Conservation (phyloP, 30 jellyfish, hydroid and myxozoan genomes). For the Hydractinia echinata region DNA sequence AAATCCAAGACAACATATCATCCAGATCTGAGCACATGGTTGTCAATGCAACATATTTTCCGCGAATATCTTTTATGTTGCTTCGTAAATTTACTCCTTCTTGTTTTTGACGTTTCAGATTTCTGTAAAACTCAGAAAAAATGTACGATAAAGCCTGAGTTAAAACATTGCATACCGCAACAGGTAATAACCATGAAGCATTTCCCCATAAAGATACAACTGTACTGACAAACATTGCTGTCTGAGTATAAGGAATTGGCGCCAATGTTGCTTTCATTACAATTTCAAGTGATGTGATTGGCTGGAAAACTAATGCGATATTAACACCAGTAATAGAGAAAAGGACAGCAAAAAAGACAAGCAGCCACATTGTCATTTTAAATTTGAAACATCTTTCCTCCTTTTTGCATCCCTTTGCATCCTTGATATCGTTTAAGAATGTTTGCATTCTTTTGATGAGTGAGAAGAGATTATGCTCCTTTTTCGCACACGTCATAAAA, state of each 20-base stretch:
- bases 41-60: background rate
- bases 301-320: background rate
- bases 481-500: too few relatives aligned
- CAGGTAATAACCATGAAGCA: slow-evolving; percentile 8
- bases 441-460: too few relatives aligned
- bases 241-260: background rate
- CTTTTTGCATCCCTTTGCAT: background rate
- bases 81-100: background rate
- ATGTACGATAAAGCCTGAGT: slow-evolving; percentile 1
- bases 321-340: background rate
- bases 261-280: background rate
- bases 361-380: background rate
- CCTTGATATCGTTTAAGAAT: background rate
- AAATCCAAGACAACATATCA: background rate
- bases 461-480: too few relatives aligned
- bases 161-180: background rate
- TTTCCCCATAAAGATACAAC: background rate
- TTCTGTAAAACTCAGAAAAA: background rate
- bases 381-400: background rate
- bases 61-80: slow-evolving; percentile 12
- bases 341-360: background rate
- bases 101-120: background rate
- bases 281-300: background rate
- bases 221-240: background rate
- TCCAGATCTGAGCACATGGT: background rate